Base-by-base conservation (phyloP, 2,888 invertebrate species). In the Plebejus argus region DNA sequence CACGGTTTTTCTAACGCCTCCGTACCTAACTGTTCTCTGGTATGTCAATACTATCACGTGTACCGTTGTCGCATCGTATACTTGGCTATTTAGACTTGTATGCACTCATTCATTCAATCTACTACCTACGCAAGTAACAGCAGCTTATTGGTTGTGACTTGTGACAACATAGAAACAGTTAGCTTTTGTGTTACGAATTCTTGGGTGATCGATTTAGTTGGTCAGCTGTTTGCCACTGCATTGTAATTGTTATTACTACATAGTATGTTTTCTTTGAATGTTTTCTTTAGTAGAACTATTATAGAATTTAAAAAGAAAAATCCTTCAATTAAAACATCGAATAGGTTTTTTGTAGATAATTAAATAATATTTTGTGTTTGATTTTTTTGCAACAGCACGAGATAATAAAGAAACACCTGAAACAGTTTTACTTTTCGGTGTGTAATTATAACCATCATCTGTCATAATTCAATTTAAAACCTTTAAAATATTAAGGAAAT, bases 1-100 rank as follows among this genome's bases (percentile, higher is more conserved):
- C 79, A 86, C 86, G 81, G 87, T 92, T 92, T 92, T 93, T 93
- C 88, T 89, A 87, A 89, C 89, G 89, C 90, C 89, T 86, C 85
- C 89, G 84, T 85, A 80, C 80, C 83, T 91, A 91, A 91, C 91
- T 91, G 92, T 92, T 88, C 83, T 85, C 75, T 77, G 78, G 76
- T 77, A 79, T 79, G 72, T 78, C 79, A 77, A 77, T 81, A 70
- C 78, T 70, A 58, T 76, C 77, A 77, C 70, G 70, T 78, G 53
- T 77, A 78, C 77, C 76, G 77, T 76, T 77, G 77, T 78, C 76
- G 76, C 77, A 77, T 70, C 76, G 76, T 77, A 45, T 45, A 39
- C 61, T 35, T 74, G 39, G 53, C 66, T 18, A 74, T 72, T 74
- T 49, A 53, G 74, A 66, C 15, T 66, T 74, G 49, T 72, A 35